Evolutionary conservation across 1,140 invertebrate species (phyloP).

Genomic region (Telenomus remus): DNA sequence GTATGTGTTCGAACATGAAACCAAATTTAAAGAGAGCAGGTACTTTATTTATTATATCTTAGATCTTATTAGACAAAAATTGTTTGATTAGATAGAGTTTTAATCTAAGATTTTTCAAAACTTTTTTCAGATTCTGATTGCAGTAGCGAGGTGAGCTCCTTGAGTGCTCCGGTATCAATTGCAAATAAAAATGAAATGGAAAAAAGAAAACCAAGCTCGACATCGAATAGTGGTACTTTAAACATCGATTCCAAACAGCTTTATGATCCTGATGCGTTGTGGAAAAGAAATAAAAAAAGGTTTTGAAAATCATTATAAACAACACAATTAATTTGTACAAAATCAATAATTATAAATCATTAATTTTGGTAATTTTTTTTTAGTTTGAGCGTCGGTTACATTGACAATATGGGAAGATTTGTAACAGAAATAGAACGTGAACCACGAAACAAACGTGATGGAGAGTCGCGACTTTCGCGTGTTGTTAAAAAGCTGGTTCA

Average conservation of each 20-base stretch:
- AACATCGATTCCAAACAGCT: constrained; percentile 87
- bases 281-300: constrained; percentile 81
- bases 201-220: constrained; percentile 61
- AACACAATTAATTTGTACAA: not conserved
- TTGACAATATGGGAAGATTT: constrained; percentile 90
- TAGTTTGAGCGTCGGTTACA: constrained; percentile 87
- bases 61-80: not conserved
- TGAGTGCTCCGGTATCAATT: constrained; percentile 82
- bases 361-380: constrained; percentile 1
- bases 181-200: constrained; percentile 62
- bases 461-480: constrained; percentile 77
- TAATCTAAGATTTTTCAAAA: too few species aligned
- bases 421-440: constrained; percentile 92
- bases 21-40: constrained; percentile 72
- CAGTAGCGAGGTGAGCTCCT: constrained; percentile 82
- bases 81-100: too few species aligned
- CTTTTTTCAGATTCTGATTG: constrained; percentile 80
- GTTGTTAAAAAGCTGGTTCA: constrained; percentile 87
- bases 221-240: constrained; percentile 78
- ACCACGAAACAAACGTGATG: constrained; percentile 81
- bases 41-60: constrained; percentile 51
- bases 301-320: constrained; percentile 4
- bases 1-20: constrained; percentile 67
- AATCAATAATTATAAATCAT: not conserved
- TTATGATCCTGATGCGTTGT: constrained; percentile 89